Evolutionary conservation across 37 sponge, comb jelly and placozoan species (phyloP).

Genomic region (Beroe forskalii): DNA sequence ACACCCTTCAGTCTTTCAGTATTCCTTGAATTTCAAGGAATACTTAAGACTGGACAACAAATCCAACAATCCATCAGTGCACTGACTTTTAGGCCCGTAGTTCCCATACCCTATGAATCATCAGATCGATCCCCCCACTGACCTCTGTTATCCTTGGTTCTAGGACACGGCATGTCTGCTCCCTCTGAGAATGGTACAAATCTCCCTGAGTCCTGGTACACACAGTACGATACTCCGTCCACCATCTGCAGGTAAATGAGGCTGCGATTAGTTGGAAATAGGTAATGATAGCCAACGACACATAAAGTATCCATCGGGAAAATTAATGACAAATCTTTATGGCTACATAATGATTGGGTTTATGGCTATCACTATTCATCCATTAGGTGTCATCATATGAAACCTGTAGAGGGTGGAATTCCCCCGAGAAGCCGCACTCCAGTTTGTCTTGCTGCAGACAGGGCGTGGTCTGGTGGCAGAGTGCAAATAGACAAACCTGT

Average conservation of each 20-base stretch:
- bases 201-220: slow-evolving; percentile 31
- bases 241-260: not conserved
- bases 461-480: not conserved
- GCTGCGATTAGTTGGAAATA: not conserved
- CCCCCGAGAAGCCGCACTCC: slow-evolving; percentile 20
- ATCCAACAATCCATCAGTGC: too few relatives aligned
- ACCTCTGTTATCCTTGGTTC: slow-evolving; percentile 50
- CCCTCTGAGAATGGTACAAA: slow-evolving; percentile 53
- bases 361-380: too few relatives aligned
- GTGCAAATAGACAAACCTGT: not conserved
- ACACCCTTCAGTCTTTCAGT: too few relatives aligned
- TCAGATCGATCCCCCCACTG: not conserved
- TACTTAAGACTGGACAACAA: too few relatives aligned
- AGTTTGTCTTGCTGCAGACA: not conserved
- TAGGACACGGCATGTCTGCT: not conserved
- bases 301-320: too few relatives aligned
- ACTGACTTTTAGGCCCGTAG: not conserved
- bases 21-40: too few relatives aligned
- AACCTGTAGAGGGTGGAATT: not conserved
- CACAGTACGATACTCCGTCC: slow-evolving; percentile 7
- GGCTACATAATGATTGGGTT: too few relatives aligned
- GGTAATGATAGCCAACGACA: not conserved
- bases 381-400: too few relatives aligned
- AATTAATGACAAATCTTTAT: too few relatives aligned
- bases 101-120: not conserved